A percentile compares a stretch with the other conserved stretches of the same genome.
phyloP scores from a whole-genome alignment of 2,888 invertebrate genomes.

The Ormyrus pomaceus region DNA sequence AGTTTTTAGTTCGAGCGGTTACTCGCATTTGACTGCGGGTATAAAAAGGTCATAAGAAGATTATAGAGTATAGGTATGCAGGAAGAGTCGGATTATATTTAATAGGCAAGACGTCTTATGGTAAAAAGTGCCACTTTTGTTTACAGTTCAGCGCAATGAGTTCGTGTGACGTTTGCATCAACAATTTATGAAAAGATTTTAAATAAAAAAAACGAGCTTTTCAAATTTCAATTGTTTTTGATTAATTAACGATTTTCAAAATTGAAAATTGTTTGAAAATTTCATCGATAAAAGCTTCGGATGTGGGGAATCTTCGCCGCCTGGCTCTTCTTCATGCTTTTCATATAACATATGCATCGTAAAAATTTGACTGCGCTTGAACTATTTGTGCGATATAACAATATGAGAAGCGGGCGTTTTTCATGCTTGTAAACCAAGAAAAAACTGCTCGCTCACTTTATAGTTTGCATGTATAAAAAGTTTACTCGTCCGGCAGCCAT shows the following conservation, averaged over 20 bases:
- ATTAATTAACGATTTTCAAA: too few species aligned
- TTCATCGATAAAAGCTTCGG: too few species aligned
- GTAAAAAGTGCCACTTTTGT: conserved; percentile 6
- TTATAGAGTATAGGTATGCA: not conserved
- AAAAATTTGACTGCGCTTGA: conserved; percentile 32
- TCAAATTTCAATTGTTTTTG: too few species aligned
- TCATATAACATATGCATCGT: not conserved
- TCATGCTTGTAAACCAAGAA: not conserved
- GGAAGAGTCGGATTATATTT: conserved; percentile 8
- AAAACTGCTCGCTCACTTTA: not conserved
- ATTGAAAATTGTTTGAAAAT: too few species aligned
- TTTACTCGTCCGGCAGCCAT: too few species aligned
- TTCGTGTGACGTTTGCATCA: too few species aligned
- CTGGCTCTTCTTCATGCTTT: too few species aligned
- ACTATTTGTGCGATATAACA: conserved; percentile 13
- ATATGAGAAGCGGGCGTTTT: conserved; percentile 17
- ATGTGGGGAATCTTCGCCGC: too few species aligned
- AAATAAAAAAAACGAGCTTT: too few species aligned
- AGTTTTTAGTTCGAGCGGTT: too few species aligned
- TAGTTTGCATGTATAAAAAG: conserved; percentile 5
- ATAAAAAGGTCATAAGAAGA: conserved; percentile 19
- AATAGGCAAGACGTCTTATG: not conserved
- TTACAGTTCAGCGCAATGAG: conserved; percentile 18
- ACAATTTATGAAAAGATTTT: too few species aligned
- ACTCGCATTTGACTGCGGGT: too few species aligned